Conservation (phyloP, 2,888 invertebrate genomes). For the Lasioglossum vierecki region DNA sequence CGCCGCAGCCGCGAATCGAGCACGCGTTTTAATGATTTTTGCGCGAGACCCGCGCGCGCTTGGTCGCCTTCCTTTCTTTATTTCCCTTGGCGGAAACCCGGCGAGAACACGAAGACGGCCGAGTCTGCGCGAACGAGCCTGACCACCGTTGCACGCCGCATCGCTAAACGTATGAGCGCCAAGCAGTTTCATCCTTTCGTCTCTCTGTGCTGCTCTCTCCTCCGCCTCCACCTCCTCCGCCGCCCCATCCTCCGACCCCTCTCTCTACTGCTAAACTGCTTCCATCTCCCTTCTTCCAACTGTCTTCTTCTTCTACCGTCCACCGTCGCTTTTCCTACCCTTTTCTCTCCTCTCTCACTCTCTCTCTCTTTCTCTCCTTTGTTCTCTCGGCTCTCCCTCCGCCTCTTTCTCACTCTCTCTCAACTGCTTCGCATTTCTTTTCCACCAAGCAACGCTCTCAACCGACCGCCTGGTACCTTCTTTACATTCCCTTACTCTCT, state of each 20-base stretch:
- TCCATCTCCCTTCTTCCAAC: not conserved
- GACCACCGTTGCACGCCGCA: constrained; percentile 37
- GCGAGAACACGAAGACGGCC: constrained; percentile 71
- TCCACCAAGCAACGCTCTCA: not conserved
- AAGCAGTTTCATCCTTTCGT: constrained; percentile 41
- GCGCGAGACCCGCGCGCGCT: constrained; percentile 70
- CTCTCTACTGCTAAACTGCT: not conserved
- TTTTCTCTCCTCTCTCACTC: not conserved
- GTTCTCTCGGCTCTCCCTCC: not conserved
- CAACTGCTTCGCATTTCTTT: constrained; percentile 40
- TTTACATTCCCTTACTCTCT: constrained; percentile 47
- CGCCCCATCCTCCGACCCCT: not conserved
- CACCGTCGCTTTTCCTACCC: not conserved
- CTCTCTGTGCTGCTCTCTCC: constrained; percentile 4
- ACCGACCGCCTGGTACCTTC: constrained; percentile 13
- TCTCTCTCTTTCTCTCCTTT: not conserved
- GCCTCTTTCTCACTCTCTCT: not conserved
- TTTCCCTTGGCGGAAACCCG: constrained; percentile 72
- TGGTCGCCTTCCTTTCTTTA: constrained; percentile 73
- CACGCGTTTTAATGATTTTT: constrained; percentile 79
- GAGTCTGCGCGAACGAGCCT: constrained; percentile 74
- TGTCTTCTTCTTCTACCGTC: not conserved
- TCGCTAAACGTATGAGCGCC: constrained; percentile 43
- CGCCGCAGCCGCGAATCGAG: constrained; percentile 67
- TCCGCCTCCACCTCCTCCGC: not conserved